Evolutionary conservation across 1,140 invertebrate species (phyloP).

Genomic region (Lucilia sericata): DNA sequence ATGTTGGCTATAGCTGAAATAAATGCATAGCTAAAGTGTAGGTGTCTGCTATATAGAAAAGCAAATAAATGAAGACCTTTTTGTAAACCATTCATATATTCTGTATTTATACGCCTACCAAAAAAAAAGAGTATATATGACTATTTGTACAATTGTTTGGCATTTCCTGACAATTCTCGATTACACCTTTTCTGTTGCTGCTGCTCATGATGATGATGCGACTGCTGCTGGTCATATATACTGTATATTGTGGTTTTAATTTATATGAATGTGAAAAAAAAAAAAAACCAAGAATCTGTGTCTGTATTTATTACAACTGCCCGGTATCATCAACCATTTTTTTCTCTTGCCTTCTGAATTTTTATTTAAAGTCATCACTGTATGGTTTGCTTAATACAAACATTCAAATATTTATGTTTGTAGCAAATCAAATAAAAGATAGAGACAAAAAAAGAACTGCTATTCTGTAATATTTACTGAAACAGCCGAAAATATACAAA

Average conservation of each 20-base stretch:
- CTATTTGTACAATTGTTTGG: slow-evolving; percentile 20
- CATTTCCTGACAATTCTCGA: slow-evolving; percentile 23
- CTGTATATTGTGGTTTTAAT: neutral
- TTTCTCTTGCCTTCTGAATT: neutral
- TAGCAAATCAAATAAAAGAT: too few species aligned
- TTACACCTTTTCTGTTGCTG: neutral
- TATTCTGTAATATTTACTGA: too few species aligned
- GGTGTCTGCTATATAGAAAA: neutral
- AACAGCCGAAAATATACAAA: too few species aligned
- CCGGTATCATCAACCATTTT: neutral
- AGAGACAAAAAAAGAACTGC: too few species aligned
- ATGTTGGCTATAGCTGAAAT: neutral
- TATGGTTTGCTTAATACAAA: neutral
- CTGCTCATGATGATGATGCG: neutral
- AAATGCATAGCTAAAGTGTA: neutral
- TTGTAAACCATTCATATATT: too few species aligned
- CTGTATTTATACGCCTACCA: too few species aligned
- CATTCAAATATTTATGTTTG: too few species aligned
- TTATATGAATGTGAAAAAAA: neutral
- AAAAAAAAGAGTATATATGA: too few species aligned
- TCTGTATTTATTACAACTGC: neutral
- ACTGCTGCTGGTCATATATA: neutral
- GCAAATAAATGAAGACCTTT: too few species aligned
- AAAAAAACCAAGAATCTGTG: neutral
- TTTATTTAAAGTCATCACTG: neutral